These are phyloP conservation scores for Sarcoramphus papa DNA, from an alignment of 2,797 vertebrate species.

Conservation along the genomic window DNA sequence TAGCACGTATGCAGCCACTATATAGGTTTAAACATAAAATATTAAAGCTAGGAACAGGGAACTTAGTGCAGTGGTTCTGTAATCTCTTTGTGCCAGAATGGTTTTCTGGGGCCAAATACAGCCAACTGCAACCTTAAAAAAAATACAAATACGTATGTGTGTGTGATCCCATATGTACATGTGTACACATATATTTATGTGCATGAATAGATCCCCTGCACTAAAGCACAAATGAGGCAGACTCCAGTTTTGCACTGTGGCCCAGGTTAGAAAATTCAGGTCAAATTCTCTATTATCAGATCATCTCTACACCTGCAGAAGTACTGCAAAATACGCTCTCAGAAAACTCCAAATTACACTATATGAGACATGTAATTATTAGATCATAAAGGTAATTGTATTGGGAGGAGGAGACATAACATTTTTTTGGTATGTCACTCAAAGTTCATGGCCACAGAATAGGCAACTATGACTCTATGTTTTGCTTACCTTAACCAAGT, in stretches of 20 bases:
- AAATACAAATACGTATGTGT: rapidly evolving
- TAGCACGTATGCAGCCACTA: background rate
- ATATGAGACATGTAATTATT: background rate
- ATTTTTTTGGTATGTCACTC: background rate
- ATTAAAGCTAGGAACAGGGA: background rate
- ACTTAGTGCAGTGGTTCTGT: background rate
- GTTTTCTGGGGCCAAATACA: background rate
- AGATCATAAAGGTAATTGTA: background rate
- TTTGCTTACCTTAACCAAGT: background rate
- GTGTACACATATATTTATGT: background rate
- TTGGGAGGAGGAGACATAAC: background rate
- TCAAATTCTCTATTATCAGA: background rate
- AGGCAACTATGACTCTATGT: background rate
- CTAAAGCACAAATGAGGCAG: background rate
- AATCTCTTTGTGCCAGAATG: background rate
- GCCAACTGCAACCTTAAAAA: background rate
- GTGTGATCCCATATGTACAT: background rate
- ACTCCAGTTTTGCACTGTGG: background rate
- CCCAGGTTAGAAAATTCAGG: background rate
- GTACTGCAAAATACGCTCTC: background rate
- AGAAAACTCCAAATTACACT: background rate
- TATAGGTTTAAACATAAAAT: background rate
- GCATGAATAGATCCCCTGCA: background rate
- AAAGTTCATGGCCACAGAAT: background rate
- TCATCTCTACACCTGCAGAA: background rate